These are phyloP conservation scores for Ophthalmolycus amberensis DNA, from an alignment of 2,113 vertebrate species.

Conservation along the genomic window DNA sequence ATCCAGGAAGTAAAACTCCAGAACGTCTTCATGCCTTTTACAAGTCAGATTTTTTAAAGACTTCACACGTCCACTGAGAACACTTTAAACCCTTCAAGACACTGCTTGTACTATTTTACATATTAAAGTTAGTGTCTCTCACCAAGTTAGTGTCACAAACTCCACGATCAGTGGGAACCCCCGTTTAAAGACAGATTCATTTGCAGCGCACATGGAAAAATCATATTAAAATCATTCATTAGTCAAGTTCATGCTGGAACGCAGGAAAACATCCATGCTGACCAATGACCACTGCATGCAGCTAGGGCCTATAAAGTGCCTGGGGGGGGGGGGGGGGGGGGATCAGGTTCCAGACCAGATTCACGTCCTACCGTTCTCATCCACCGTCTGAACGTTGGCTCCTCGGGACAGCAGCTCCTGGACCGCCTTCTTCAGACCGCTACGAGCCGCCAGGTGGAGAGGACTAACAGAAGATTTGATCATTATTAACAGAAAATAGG, in stretches of 20 bases:
- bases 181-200: not conserved
- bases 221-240: not conserved
- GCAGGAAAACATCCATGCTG: conserved; percentile 23
- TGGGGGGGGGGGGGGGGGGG: not conserved
- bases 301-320: not conserved
- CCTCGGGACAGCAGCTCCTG: conserved; percentile 92
- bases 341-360: no score
- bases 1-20: not conserved
- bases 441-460: conserved; percentile 92
- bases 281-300: not conserved
- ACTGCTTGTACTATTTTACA: not conserved
- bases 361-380: conserved; percentile 91
- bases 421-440: conserved; percentile 92
- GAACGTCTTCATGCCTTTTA: not conserved
- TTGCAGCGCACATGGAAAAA: not conserved
- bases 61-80: no score
- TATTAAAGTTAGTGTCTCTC: no score
- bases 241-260: conserved; percentile 40
- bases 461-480: conserved; percentile 81
- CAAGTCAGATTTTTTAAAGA: not conserved
- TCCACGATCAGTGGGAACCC: conserved; percentile 26
- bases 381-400: conserved; percentile 90
- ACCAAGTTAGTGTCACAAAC: not conserved
- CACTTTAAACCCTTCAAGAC: not conserved
- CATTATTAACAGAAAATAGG: no score